Evolutionary conservation across 1,140 invertebrate genomes (phyloP), one percentile per base, ranked within the genome.

Genomic region (Caenorhabditis inopinata): DNA sequence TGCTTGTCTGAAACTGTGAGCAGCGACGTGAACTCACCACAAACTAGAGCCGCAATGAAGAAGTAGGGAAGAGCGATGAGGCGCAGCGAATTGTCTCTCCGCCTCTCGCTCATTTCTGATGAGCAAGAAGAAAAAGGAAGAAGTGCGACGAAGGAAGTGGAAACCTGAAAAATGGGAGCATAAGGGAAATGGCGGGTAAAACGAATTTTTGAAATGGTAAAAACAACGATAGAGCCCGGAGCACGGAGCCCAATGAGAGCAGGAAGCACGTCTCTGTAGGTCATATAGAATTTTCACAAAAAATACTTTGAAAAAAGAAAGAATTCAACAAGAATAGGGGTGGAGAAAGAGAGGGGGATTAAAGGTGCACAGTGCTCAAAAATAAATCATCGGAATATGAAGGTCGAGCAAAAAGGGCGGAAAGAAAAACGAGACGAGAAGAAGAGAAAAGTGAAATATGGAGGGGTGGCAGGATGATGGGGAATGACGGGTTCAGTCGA

Each of bases 21-120:
- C 35, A 32, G 14, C 38, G 5, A 62, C 14, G 16, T 5, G 21
- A 38, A 38, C 58, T 68, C n/a, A 68, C 58, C 27, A 38, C 38
- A 21, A n/a, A 68, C 58, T 42, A 38, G 23, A 38, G 38, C n/a
- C 11, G 58, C 29, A 38, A 68, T 38, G 9, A 38, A 38, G 7
- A n/a, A n/a, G 12, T 16, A 21, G n/a, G 38, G n/a, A 68, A 21
- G 1, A 42, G n/a, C n/a, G 58, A 58, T 11, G 27, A n/a, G 27
- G 5, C 9, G 5, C n/a, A 38, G n/a, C 32, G 18, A 18, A 68
- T 68, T 68, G 58, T 68, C 58, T 12, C 23, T 68, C 58, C 58
- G 58, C 58, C 58, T 68, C 32, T 68, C 58, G 58, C 58, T 68
- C 58, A 68, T 68, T 68, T 68, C 38, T 38, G n/a, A 11, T 38